Evolutionary conservation across 2,113 vertebrate species (phyloP).

Genomic region (Hemichromis elongatus): DNA sequence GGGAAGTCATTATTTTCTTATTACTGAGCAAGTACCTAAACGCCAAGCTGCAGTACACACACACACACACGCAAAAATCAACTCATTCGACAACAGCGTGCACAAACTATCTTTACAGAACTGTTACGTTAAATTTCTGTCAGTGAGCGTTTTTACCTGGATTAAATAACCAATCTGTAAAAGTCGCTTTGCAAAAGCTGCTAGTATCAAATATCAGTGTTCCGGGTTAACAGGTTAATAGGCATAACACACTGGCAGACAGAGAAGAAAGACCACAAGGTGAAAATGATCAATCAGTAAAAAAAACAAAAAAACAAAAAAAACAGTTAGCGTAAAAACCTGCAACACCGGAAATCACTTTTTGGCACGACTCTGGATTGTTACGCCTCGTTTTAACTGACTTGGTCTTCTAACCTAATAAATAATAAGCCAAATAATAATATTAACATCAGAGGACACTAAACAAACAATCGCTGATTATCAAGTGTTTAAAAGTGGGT

Average conservation of each 20-base stretch:
- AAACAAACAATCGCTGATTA: neutral
- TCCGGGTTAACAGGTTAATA: neutral
- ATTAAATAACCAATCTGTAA: neutral
- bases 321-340: neutral
- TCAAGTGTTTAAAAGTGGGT: neutral
- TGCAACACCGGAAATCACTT: neutral
- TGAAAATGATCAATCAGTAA: neutral
- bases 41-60: neutral
- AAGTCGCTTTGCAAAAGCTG: neutral
- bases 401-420: neutral
- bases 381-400: neutral
- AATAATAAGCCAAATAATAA: neutral
- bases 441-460: neutral
- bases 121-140: neutral
- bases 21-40: neutral
- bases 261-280: neutral
- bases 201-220: neutral
- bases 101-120: neutral
- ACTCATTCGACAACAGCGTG: neutral
- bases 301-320: neutral
- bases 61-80: too few relatives aligned
- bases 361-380: neutral
- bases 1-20: neutral
- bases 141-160: neutral
- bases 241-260: neutral